These are phyloP conservation scores for Corbicula japonica DNA, from an alignment of 2,888 invertebrate species.

Conservation along the genomic window DNA sequence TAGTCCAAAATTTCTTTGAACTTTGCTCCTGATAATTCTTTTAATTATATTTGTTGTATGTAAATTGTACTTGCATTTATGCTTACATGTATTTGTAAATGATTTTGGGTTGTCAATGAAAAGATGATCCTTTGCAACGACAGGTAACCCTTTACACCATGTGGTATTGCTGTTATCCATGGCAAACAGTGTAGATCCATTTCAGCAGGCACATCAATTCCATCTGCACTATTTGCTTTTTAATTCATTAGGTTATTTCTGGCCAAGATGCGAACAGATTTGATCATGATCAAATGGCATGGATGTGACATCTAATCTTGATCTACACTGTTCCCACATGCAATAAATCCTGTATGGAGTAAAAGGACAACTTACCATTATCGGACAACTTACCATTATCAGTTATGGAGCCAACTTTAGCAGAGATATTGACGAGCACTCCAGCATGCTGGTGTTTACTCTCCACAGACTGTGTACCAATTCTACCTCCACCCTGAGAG, in stretches of 20 bases:
- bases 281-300: background rate
- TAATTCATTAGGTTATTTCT: too few relatives aligned
- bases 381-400: constrained; percentile 79
- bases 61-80: background rate
- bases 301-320: background rate
- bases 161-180: background rate
- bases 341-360: background rate
- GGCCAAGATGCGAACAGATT: background rate
- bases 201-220: background rate
- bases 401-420: constrained; percentile 80
- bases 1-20: too few relatives aligned
- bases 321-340: background rate
- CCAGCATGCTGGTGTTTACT: constrained; percentile 65
- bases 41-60: too few relatives aligned
- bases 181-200: background rate
- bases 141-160: background rate
- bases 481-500: constrained; percentile 68
- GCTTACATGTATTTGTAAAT: background rate
- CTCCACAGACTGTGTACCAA: constrained; percentile 68
- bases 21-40: too few relatives aligned
- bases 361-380: constrained; percentile 65
- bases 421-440: constrained; percentile 81
- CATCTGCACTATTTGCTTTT: too few relatives aligned
- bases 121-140: background rate
- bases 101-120: background rate